Evolutionary conservation across 2,113 vertebrate genomes (phyloP), one percentile per base, ranked within the genome.

Genomic region (Semicossyphus pulcher): DNA sequence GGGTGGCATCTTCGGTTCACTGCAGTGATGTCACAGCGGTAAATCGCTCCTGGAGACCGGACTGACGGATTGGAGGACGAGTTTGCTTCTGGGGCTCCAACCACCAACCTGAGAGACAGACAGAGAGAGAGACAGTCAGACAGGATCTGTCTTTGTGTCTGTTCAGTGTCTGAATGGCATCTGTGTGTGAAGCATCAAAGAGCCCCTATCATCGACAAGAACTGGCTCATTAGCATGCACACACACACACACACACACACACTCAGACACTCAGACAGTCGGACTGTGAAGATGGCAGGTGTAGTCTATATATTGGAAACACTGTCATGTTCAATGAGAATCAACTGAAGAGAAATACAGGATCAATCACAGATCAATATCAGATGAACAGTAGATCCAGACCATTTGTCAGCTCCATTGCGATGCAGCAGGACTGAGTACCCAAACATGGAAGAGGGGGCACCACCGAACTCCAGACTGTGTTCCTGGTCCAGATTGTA

Each of bases 401-500:
- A 99, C 97, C 97, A 98, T n/a, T 88, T 90, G 15, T 93, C 84
- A 7, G 66, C 18, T 63, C 82, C 86, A 48, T 95, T 88, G n/a
- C 91, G 53, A 86, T 98, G 96, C 82, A 99, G 89, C 54, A 96
- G 86, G 28, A 98, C 96, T 0, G 97, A 97, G 83, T 96, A 99
- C 18, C 97, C 97, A 58, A 99, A 99, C 41, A 96, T 54, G 20
- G 96, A 95, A 59, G 91, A 88, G 1, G 76, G 42, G 2, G 78
- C 76, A 2, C 97, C 97, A 0, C 14, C 68, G 81, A 95, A 96
- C 25, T 93, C 73, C 83, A 97, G 69, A 31, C 93, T 84, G 79
- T 93, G 91, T 7, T 92, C 84, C 3, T 92, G 86, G 91, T 98
- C 97, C 86, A 99, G 66, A 84, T 93, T 98, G 91, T 98, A 99